These are phyloP conservation scores for Cavia porcellus DNA, from an alignment of 2,113 vertebrate species.

Conservation along the genomic window DNA sequence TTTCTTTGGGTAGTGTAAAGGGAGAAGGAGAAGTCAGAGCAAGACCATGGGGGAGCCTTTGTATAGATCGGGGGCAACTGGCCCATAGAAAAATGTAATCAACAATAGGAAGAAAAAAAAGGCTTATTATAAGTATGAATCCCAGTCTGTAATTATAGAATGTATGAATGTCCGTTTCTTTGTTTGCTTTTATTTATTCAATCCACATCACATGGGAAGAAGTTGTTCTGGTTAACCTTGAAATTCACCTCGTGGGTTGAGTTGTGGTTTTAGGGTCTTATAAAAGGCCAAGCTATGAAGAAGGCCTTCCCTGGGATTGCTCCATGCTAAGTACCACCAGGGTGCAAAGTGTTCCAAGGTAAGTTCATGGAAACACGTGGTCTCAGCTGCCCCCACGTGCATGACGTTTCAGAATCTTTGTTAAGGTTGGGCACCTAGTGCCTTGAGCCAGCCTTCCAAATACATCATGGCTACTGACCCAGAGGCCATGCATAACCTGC, in stretches of 20 bases:
- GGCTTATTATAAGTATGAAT: neutral
- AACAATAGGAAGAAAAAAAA: neutral
- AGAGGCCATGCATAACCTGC: neutral
- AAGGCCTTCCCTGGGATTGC: neutral
- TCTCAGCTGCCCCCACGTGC: neutral
- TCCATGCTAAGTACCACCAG: neutral
- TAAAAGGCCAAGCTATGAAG: neutral
- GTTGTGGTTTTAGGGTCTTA: neutral
- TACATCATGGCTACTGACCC: neutral
- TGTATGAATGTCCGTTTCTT: constrained; percentile 14
- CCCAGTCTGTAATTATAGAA: neutral
- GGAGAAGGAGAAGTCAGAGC: neutral
- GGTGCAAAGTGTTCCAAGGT: neutral
- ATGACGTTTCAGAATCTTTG: neutral
- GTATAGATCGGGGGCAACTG: neutral
- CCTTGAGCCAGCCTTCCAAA: neutral
- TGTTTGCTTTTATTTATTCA: constrained; percentile 43
- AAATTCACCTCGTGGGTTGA: neutral
- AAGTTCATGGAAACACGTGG: neutral
- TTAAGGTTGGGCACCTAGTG: neutral
- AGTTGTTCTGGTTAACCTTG: neutral
- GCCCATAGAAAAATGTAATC: neutral
- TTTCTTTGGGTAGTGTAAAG: constrained; percentile 39
- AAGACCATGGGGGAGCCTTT: neutral
- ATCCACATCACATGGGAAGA: neutral